Evolutionary conservation across 2,888 invertebrate genomes (phyloP), one percentile per base, ranked within the genome.

Genomic region (Drosophila vallismaia): DNA sequence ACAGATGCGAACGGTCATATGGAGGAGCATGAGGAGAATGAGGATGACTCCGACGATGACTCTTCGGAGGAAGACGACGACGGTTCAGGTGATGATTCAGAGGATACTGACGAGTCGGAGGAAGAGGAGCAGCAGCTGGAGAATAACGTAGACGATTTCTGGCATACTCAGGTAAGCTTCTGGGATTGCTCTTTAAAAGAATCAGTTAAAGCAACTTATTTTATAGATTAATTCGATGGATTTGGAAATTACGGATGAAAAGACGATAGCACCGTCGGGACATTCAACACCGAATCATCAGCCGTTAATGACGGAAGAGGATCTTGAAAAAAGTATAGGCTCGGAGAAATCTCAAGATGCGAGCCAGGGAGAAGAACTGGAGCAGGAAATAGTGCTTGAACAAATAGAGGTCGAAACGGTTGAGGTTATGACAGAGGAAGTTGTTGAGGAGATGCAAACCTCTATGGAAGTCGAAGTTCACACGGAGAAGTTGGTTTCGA

Each of bases 241-340:
- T 9, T 12, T 58, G 10, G 33, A 63, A 4, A 12, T 14, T 4
- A 26, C 40, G 8, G 42, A 44, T 1, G 46, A 44, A 6, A 42
- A 53, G 44, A 19, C 44, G 1, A 36, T 60, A 19, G 45, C 36
- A 31, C 71, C 71, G 10, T 50, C 58, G 4, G 71, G 71, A 7
- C 71, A 72, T 38, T 72, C 71, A 7, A 72, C 71, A 14, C 71
- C 71, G 9, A 72, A 72, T 49, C 50, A 66, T 28, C 50, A 38
- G 7, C 46, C 29, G 10, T 53, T 45, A 33, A 12, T 24, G n/a
- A 14, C 12, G 14, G 26, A 33, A 0, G 44, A 53, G 9, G 42
- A 31, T 9, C 8, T 12, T 4, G 8, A 29, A 8, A 51, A 14
- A 3, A 42, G 40, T 19, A 19, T 8, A 9, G 40, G 4, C 1